phyloP scores from a whole-genome alignment of 2,888 invertebrate species.

The Molanna angustata region DNA sequence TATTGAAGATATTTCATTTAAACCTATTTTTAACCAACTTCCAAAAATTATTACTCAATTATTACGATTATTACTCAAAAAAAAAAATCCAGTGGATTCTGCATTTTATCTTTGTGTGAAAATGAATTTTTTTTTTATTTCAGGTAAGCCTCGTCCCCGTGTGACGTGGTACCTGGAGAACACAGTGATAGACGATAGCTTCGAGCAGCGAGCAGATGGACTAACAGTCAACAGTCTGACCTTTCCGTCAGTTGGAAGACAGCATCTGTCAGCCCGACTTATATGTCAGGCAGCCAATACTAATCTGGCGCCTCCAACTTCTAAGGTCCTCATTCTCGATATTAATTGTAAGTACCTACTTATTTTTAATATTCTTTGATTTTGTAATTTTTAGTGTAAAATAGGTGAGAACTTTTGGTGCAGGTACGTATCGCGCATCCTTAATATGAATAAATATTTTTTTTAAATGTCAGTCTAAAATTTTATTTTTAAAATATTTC shows the following conservation, averaged over 20 bases:
- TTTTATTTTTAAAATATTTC: too few species aligned
- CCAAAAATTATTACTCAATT: too few species aligned
- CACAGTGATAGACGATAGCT: slow-evolving; percentile 79
- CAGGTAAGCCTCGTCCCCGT: slow-evolving; percentile 74
- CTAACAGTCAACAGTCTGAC: slow-evolving; percentile 76
- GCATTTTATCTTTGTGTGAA: too few species aligned
- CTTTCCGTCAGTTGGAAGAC: slow-evolving; percentile 76
- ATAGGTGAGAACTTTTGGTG: too few species aligned
- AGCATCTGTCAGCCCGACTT: slow-evolving; percentile 78
- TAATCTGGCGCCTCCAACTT: slow-evolving; percentile 74
- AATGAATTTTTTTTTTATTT: slow-evolving; percentile 14
- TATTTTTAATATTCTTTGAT: background rate
- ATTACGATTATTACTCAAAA: too few species aligned
- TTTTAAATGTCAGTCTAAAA: too few species aligned
- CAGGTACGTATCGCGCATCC: too few species aligned
- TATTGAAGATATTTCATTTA: too few species aligned
- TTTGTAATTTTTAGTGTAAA: too few species aligned
- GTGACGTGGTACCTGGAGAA: slow-evolving; percentile 86
- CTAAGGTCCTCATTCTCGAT: slow-evolving; percentile 76
- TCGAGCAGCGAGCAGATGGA: slow-evolving; percentile 65
- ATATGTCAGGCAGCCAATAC: slow-evolving; percentile 88
- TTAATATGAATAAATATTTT: too few species aligned
- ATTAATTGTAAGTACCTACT: slow-evolving; percentile 73
- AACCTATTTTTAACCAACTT: too few species aligned
- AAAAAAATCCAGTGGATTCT: too few species aligned